Percentiles rank a stretch among this genome's conserved stretches.
phyloP scores from a whole-genome alignment of 2,113 vertebrate genomes.

The Lagopus leucura region DNA sequence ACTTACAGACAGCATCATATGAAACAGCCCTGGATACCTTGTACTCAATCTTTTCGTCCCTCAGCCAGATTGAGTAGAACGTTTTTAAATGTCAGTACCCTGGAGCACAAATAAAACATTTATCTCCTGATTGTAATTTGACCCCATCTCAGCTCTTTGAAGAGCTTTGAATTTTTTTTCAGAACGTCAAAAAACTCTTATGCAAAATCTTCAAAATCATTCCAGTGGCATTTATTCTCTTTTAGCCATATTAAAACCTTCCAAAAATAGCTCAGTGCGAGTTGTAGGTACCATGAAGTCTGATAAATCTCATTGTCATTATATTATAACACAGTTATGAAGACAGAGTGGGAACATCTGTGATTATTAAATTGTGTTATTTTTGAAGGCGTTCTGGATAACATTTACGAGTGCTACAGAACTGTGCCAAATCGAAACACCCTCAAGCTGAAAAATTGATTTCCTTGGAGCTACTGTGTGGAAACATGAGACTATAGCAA shows the following conservation, averaged over 20 bases:
- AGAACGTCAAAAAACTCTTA: neutral
- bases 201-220: constrained; percentile 10
- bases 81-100: constrained; percentile 8
- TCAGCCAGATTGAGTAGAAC: neutral
- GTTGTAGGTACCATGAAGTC: constrained; percentile 43
- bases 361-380: constrained; percentile 67
- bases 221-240: constrained; percentile 21
- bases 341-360: constrained; percentile 63
- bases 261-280: constrained; percentile 12
- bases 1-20: neutral
- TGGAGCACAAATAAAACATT: neutral
- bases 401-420: constrained; percentile 38
- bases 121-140: neutral
- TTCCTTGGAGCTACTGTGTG: constrained; percentile 39
- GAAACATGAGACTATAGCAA: constrained; percentile 20
- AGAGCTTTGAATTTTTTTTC: neutral
- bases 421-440: constrained; percentile 35
- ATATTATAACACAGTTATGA: constrained; percentile 50
- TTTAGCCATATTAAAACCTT: constrained; percentile 8
- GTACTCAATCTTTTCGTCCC: neutral
- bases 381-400: constrained; percentile 56
- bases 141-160: neutral
- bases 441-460: constrained; percentile 60
- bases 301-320: constrained; percentile 64
- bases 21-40: neutral